Evolutionary conservation across 2,888 invertebrate genomes (phyloP), one percentile per base, ranked within the genome.

Genomic region (Himalopsyche tibetana): DNA sequence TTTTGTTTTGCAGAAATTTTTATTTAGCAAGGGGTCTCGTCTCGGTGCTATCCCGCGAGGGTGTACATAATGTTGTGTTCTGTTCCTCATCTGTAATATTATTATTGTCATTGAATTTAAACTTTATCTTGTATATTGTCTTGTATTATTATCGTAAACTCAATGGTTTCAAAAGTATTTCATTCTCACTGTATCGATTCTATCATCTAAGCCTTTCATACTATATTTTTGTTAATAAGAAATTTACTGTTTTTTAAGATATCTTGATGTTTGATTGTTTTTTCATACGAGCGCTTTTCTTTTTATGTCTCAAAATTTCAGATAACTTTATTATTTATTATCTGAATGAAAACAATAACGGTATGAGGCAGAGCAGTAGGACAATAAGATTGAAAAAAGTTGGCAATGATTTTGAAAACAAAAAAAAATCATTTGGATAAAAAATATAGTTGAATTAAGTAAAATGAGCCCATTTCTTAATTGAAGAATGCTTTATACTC

Each of bases 111-210:
- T 74, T 74, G 74, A 84, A 84, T 84, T 0, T 86, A 69, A 81
- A 55, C 74, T 17, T 40, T 42, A 51, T 84, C 42, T 74, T 74
- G 74, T 69, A 79, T 17, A 51, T 80, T 81, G 51, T 83, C 55
- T 38, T 51, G 83, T 86, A 83, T 80, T 55, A 55, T 80, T 63
- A 63, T 83, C 79, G 80, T 86, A 55, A 86, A 82, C 84, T 86
- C 86, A 86, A 87, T 85, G 87, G 87, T 87, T 87, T 82, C 84
- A 86, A 84, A 51, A 86, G 83, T 86, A 87, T 83, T 69, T 80
- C 84, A 74, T 82, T 42, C 74, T 85, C 82, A 80, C 83, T 85
- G 80, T 80, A 45, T 63, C 2, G 45, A 28, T 28, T 11, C 40
- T 19, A 36, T n/a, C 40, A 8, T 36, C n/a, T 42, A 19, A 80